Conservation (phyloP, 2,113 vertebrate genomes). For the Sus scrofa region T2T-Sscrofa CM000820.6:41888001-41888500, state of each 20-base stretch:
- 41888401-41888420: constrained; percentile 76
- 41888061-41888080: constrained; percentile 77
- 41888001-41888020: background rate
- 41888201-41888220: constrained; percentile 76
- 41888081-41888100: constrained; percentile 84
- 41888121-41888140: constrained; percentile 82
- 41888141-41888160: constrained; percentile 79
- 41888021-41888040: background rate
- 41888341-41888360: constrained; percentile 10
- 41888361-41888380: background rate
- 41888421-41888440: constrained; percentile 73
- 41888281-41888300: background rate
- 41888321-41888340: constrained; percentile 25
- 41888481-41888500: constrained; percentile 72
- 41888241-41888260: constrained; percentile 14
- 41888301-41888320: constrained; percentile 47
- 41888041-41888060: background rate
- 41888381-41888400: background rate
- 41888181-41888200: constrained; percentile 81
- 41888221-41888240: constrained; percentile 67
- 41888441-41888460: constrained; percentile 71
- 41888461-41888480: background rate
- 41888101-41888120: constrained; percentile 83
- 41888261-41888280: background rate
- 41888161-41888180: constrained; percentile 51